Base-by-base conservation (phyloP, 2,888 invertebrate species). In the Cosmopolites sordidus region DNA sequence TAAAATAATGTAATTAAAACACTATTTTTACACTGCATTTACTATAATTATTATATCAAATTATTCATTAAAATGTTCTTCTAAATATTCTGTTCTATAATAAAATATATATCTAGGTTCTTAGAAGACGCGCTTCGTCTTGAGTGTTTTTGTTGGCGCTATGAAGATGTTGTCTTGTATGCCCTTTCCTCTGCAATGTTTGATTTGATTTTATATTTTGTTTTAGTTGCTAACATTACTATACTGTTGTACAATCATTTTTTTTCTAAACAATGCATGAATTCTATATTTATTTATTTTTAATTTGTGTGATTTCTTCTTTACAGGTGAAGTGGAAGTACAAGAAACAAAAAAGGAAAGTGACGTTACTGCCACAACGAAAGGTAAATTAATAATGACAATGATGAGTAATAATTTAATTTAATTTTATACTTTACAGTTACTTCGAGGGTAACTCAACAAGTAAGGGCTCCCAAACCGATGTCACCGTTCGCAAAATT, bases 401-500 rank as follows among this genome's bases (percentile, higher is more conserved):
- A 41, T 16, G 3, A 15, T 40, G 1, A 6, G 27, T 27, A 6
- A 27, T 6, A 27, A 27, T 6, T 27, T 27, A 27, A 6, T 27
- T 27, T 27, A 27, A 27, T 27, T 27, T 27, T 27, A 18, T 29
- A 8, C 41, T 4, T 60, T 67, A 51, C 60, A 69, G 70, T 70
- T 46, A 69, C 70, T 29, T 66, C 66, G 16, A 66, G 62, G 55
- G 65, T 69, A 14, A 66, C 68, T 44, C 66, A 69, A 50, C 67
- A 68, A 60, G 55, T 63, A 16, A 40, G 46, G 42, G 58, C 48
- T 50, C 60, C 54, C 73, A 89, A 84, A 73, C 84, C 87, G 63
- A 81, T 87, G 70, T 91, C 92, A 67, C 89, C 92, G 60, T 92
- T 92, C 77, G 87, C 90, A 71, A 92, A 92, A 79, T 92, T 92